These are phyloP conservation scores for Liparis tanakae DNA, from an alignment of 2,797 vertebrate genomes.

Conservation along the genomic window DNA sequence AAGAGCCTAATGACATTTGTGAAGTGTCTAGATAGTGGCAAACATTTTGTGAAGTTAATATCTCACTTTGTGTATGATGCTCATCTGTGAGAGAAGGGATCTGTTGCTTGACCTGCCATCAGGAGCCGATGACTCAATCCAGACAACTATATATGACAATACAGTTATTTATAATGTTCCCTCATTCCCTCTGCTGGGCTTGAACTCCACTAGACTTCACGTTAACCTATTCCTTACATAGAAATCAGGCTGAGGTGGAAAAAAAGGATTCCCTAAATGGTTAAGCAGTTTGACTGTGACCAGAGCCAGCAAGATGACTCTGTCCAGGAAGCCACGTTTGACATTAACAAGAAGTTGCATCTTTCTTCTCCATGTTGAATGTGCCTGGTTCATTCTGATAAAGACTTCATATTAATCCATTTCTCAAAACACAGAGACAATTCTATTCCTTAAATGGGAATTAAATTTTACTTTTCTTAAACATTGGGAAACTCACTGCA, in stretches of 20 bases:
- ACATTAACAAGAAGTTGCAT: constrained; percentile 23
- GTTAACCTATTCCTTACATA: constrained; percentile 17
- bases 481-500: background rate
- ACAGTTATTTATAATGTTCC: background rate
- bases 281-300: constrained; percentile 3
- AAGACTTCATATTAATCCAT: background rate
- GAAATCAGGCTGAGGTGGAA: background rate
- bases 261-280: constrained; percentile 38
- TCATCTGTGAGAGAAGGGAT: constrained; percentile 12
- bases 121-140: constrained; percentile 13
- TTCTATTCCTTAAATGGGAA: constrained; percentile 14
- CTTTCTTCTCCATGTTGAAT: constrained; percentile 1
- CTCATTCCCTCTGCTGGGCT: background rate
- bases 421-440: background rate
- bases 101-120: constrained; percentile 1
- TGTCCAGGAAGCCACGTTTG: background rate
- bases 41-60: background rate
- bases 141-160: constrained; percentile 7
- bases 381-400: background rate
- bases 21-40: background rate
- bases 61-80: background rate
- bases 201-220: background rate
- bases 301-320: too few relatives aligned
- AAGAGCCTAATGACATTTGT: background rate
- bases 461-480: background rate